phyloP scores from a whole-genome alignment of 53 echinoderm and acorn worm species.

The Arbacia lixula region DNA sequence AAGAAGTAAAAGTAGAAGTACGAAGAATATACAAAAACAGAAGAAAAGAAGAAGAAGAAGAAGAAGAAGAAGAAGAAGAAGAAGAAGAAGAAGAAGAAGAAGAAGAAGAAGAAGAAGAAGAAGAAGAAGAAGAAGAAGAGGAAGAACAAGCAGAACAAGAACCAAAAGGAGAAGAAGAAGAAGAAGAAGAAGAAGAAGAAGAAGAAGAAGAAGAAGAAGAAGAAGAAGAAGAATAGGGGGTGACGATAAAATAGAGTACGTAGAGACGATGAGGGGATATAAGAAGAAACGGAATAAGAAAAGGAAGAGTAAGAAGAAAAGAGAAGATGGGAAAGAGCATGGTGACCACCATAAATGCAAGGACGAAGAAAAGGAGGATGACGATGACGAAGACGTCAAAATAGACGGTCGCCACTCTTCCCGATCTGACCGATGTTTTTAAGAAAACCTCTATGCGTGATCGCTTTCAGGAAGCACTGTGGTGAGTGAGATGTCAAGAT shows the following conservation, averaged over 20 bases:
- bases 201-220: constrained; percentile 9
- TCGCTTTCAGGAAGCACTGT: no score
- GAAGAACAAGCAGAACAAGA: constrained; percentile 1
- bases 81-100: constrained; percentile 16
- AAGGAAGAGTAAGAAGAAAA: constrained; percentile 1
- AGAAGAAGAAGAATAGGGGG: background rate
- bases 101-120: constrained; percentile 11
- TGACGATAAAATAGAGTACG: background rate
- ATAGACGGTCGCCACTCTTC: no score
- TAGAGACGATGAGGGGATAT: background rate
- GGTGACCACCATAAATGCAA: background rate
- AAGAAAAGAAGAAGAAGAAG: constrained; percentile 14
- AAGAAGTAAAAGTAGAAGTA: background rate
- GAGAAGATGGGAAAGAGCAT: background rate
- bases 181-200: constrained; percentile 27
- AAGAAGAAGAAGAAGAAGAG: constrained; percentile 11
- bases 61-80: constrained; percentile 11
- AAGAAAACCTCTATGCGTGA: no score
- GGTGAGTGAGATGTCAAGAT: no score
- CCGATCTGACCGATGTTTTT: no score
- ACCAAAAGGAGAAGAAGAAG: constrained; percentile 1
- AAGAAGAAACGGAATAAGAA: constrained; percentile 12
- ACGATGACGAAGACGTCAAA: no score
- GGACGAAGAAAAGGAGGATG: no score
- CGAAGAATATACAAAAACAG: no score